These are phyloP conservation scores for Brachynemurus nebulosus DNA, from an alignment of 2,888 invertebrate genomes.

Conservation along the genomic window DNA sequence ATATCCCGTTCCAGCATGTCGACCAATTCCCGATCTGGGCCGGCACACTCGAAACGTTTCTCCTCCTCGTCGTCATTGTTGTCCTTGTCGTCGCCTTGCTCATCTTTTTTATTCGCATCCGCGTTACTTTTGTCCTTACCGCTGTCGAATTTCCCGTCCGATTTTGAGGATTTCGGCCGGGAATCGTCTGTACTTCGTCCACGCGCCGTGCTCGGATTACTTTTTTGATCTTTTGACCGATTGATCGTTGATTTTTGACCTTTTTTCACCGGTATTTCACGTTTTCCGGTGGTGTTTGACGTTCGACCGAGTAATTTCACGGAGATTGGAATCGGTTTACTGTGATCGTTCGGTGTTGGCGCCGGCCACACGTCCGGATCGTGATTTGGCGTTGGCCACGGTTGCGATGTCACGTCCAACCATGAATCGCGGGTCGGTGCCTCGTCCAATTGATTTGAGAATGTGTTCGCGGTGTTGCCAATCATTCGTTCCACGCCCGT, in stretches of 20 bases:
- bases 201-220: slow-evolving; percentile 25
- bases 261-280: slow-evolving; percentile 27
- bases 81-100: slow-evolving; percentile 45
- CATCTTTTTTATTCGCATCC: slow-evolving; percentile 30
- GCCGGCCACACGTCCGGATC: slow-evolving; percentile 78
- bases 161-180: slow-evolving; percentile 28
- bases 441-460: slow-evolving; percentile 28
- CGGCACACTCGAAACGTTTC: slow-evolving; percentile 69
- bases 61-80: slow-evolving; percentile 47
- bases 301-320: slow-evolving; percentile 5
- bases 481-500: slow-evolving; percentile 38
- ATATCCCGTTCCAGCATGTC: slow-evolving; percentile 90
- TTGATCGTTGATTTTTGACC: slow-evolving; percentile 29
- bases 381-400: slow-evolving; percentile 41
- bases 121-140: slow-evolving; percentile 30
- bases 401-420: slow-evolving; percentile 56
- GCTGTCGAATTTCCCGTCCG: slow-evolving; percentile 28
- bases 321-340: slow-evolving; percentile 25
- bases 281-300: slow-evolving; percentile 18
- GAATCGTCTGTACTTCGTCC: slow-evolving; percentile 14
- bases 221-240: slow-evolving; percentile 23
- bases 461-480: slow-evolving; percentile 24
- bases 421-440: slow-evolving; percentile 48
- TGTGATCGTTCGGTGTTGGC: slow-evolving; percentile 64
- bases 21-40: slow-evolving; percentile 79